These are phyloP conservation scores for Plebejus anna DNA, from an alignment of 2,888 invertebrate genomes.

Conservation along the genomic window DNA sequence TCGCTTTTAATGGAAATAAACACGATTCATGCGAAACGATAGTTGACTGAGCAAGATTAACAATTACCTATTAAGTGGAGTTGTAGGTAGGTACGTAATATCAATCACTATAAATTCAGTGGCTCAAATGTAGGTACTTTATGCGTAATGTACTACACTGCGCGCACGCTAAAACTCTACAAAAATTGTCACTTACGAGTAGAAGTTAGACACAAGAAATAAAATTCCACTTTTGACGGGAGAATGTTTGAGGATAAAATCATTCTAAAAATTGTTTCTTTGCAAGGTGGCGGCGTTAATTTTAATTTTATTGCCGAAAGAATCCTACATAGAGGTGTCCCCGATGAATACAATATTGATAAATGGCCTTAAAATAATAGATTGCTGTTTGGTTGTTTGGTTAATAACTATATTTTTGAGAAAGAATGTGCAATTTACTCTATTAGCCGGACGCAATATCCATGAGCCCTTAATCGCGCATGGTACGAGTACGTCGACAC, in stretches of 20 bases:
- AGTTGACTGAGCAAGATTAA: too few relatives aligned
- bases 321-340: not conserved
- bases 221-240: not conserved
- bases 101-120: not conserved
- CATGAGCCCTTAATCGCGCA: not conserved
- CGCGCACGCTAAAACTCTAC: not conserved
- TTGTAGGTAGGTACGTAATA: not conserved
- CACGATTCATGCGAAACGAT: too few relatives aligned
- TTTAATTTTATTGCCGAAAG: not conserved
- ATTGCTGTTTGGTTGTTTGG: conserved; percentile 8
- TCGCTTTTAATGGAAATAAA: too few relatives aligned
- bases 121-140: not conserved
- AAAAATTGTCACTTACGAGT: not conserved
- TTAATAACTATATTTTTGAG: conserved; percentile 10
- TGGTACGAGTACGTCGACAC: too few relatives aligned
- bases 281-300: not conserved
- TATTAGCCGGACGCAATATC: not conserved
- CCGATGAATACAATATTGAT: conserved; percentile 21
- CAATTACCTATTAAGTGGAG: not conserved
- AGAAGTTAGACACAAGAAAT: not conserved
- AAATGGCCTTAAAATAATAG: conserved; percentile 22
- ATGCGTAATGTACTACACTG: not conserved
- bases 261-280: not conserved
- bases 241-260: too few relatives aligned
- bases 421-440: not conserved